Percentiles rank a stretch among this genome's conserved stretches.
Evolutionary conservation across 2,888 invertebrate species (phyloP).

Genomic region (Mythimna loreyi): DNA sequence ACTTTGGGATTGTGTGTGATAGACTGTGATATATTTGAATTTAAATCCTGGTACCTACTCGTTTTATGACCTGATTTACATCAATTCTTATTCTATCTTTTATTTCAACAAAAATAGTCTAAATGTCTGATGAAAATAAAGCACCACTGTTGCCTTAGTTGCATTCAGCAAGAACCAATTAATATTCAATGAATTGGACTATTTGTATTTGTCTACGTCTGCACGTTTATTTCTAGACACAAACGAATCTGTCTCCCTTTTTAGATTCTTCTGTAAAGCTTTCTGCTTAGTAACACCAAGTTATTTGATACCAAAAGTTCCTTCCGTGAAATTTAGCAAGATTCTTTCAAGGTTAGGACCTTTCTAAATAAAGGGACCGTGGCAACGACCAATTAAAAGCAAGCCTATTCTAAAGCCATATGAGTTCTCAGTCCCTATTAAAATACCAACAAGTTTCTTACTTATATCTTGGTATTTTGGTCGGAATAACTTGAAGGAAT

Average conservation of each 20-base stretch:
- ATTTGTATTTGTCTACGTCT: background rate
- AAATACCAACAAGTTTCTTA: slow-evolving; percentile 45
- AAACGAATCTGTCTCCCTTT: background rate
- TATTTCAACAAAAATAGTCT: background rate
- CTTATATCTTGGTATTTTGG: slow-evolving; percentile 27
- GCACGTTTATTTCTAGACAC: slow-evolving; percentile 15
- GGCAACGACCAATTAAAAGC: slow-evolving; percentile 40
- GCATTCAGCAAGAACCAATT: background rate
- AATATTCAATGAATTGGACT: slow-evolving; percentile 5
- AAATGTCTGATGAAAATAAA: slow-evolving; percentile 6
- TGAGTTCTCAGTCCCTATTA: slow-evolving; percentile 32
- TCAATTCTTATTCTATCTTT: slow-evolving; percentile 16
- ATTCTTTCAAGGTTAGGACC: slow-evolving; percentile 28
- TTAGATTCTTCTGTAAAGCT: background rate
- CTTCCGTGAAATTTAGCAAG: slow-evolving; percentile 21
- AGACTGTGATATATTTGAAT: too few relatives aligned
- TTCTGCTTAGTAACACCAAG: background rate
- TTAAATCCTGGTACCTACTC: background rate
- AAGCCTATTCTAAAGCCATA: slow-evolving; percentile 26
- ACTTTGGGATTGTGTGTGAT: background rate
- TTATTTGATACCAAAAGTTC: slow-evolving; percentile 6
- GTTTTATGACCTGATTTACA: background rate
- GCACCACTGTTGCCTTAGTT: background rate
- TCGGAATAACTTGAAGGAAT: slow-evolving; percentile 34
- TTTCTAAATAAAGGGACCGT: slow-evolving; percentile 36